Base-by-base conservation (phyloP, 1,140 invertebrate genomes). In the Pectinophora gossypiella region DNA sequence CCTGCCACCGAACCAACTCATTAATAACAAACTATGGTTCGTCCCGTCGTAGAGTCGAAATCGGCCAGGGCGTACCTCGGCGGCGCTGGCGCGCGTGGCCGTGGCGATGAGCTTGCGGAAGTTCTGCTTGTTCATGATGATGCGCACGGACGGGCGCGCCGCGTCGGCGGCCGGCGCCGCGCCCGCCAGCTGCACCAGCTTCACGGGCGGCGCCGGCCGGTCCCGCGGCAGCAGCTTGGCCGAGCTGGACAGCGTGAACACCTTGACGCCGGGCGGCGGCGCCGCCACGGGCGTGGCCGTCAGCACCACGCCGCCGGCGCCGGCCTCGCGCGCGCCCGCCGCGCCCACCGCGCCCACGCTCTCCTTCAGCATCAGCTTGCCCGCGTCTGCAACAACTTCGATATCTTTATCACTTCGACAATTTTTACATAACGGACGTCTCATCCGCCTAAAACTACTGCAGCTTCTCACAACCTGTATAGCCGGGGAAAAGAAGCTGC, bases 281-380 rank as follows among this genome's bases (percentile, higher is more conserved):
- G 63, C 43, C 51, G 46, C 58, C 23, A 56, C 62, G 3, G 54
- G 55, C 40, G 62, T 61, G 16, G 60, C 60, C 15, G 57, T 55
- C 12, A 67, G 56, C 40, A 70, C 51, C 27, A 62, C 59, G 49
- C 59, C 55, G 10, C 46, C 48, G 16, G 40, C 50, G 35, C 38
- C 1, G 16, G 45, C 32, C 18, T 27, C 27, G 32, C 20, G 2
- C 13, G 13, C 5, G 51, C 5, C 9, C 12, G 45, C 22, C 10
- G 49, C 23, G 27, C 40, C 12, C 21, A 43, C n/a, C 5, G 35
- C 18, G 38, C 20, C 22, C 43, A n/a, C 7, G 43, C 72, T 77
- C 50, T 80, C 76, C 19, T 75, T 76, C 22, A 81, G 53, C 73
- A 81, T 72, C 18, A 81, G 54, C 40, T 81, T 81, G 13, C 77